A percentile compares a stretch with the other conserved stretches of the same genome.
These are phyloP conservation scores for Burhinus bistriatus DNA, from an alignment of 2,113 vertebrate genomes.

Conservation along the genomic window DNA sequence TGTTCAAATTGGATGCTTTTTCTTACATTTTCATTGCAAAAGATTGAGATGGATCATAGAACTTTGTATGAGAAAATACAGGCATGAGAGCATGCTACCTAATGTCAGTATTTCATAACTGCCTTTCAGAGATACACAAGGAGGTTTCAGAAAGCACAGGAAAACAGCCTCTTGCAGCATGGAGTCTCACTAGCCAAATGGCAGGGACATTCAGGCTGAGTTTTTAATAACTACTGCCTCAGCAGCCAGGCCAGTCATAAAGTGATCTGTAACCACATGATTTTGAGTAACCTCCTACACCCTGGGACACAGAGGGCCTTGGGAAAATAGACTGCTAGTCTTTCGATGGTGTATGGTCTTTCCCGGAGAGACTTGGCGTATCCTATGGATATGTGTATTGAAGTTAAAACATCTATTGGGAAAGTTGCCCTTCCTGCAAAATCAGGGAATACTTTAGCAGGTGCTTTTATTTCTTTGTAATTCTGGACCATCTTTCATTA, in stretches of 20 bases:
- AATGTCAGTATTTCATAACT: neutral
- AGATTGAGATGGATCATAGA: neutral
- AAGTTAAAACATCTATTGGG: rapidly evolving
- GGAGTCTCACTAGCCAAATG: neutral
- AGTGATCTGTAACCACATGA: neutral
- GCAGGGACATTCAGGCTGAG: neutral
- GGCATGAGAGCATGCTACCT: neutral
- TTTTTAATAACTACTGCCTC: neutral
- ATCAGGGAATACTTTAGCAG: neutral
- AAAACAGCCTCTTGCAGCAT: neutral
- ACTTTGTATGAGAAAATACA: neutral
- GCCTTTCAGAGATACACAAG: neutral
- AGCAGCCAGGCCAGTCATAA: neutral
- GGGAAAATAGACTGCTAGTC: neutral
- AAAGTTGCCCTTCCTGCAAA: neutral
- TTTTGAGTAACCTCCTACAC: neutral
- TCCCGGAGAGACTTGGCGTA: rapidly evolving
- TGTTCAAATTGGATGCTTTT: neutral
- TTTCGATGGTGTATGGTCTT: neutral
- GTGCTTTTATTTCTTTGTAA: neutral
- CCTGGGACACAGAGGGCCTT: neutral
- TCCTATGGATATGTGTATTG: neutral
- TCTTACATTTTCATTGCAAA: neutral
- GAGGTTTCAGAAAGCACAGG: neutral
- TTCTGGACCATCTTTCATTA: neutral